Percentiles rank a stretch among this genome's conserved stretches.
These are phyloP conservation scores for Rhinopomastus cyanomelas DNA, from an alignment of 2,113 vertebrate species.

Conservation along the genomic window DNA sequence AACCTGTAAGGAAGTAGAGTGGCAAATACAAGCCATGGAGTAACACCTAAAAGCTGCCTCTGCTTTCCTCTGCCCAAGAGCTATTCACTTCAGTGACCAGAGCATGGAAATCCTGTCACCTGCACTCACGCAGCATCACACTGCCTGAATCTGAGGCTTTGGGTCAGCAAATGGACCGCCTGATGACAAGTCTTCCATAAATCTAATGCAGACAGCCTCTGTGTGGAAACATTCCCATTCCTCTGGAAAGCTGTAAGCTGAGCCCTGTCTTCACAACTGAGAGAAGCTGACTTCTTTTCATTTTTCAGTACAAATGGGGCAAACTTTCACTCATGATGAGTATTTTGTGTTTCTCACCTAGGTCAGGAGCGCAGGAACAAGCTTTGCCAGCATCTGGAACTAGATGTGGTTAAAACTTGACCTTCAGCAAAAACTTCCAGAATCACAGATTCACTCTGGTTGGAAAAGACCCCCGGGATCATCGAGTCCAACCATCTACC, in stretches of 20 bases:
- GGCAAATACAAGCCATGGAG: background rate
- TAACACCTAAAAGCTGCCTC: background rate
- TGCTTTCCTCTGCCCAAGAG: background rate
- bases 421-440: background rate
- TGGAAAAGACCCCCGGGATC: no score
- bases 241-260: background rate
- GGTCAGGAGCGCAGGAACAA: background rate
- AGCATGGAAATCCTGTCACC: background rate
- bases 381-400: background rate
- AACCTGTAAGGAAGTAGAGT: background rate
- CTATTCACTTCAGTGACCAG: accelerated
- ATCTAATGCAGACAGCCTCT: background rate
- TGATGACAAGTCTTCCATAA: background rate
- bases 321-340: background rate
- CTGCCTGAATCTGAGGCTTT: background rate
- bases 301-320: background rate
- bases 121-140: background rate
- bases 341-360: background rate
- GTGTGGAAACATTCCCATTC: background rate
- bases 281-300: background rate
- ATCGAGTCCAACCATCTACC: no score
- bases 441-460: no score
- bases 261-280: background rate
- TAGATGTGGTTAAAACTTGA: background rate
- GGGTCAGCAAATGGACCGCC: background rate